Conservation (phyloP, 2,888 invertebrate genomes). For the Phengaris alcon region DNA sequence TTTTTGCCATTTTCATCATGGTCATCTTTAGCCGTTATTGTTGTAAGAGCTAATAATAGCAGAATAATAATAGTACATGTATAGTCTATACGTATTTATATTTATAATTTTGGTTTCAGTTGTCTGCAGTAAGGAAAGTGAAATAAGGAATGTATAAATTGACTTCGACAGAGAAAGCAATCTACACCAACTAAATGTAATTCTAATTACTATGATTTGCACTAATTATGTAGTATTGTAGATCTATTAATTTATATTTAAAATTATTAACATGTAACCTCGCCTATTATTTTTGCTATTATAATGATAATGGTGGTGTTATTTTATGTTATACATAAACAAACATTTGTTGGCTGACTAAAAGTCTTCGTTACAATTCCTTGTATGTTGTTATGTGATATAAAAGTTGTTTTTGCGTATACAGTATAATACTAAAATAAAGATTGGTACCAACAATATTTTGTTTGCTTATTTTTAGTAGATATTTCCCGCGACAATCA, state of each 20-base stretch:
- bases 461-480: constrained; percentile 28
- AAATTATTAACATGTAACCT: constrained; percentile 43
- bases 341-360: constrained; percentile 53
- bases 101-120: constrained; percentile 46
- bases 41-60: too few relatives aligned
- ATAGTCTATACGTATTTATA: too few relatives aligned
- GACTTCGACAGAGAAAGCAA: constrained; percentile 45
- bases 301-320: constrained; percentile 53
- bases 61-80: too few relatives aligned
- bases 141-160: constrained; percentile 41
- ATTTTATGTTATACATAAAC: constrained; percentile 57
- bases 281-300: constrained; percentile 46
- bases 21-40: too few relatives aligned
- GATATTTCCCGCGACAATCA: not conserved
- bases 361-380: constrained; percentile 54
- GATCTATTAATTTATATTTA: constrained; percentile 47
- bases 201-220: constrained; percentile 50
- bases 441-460: constrained; percentile 56
- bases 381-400: constrained; percentile 66
- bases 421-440: constrained; percentile 52
- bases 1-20: too few relatives aligned
- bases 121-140: constrained; percentile 39
- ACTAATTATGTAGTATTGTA: constrained; percentile 53
- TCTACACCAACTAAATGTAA: constrained; percentile 50
- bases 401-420: constrained; percentile 52